Evolutionary conservation across 2,113 vertebrate species (phyloP).

Genomic region (Poecilia latipinna): DNA sequence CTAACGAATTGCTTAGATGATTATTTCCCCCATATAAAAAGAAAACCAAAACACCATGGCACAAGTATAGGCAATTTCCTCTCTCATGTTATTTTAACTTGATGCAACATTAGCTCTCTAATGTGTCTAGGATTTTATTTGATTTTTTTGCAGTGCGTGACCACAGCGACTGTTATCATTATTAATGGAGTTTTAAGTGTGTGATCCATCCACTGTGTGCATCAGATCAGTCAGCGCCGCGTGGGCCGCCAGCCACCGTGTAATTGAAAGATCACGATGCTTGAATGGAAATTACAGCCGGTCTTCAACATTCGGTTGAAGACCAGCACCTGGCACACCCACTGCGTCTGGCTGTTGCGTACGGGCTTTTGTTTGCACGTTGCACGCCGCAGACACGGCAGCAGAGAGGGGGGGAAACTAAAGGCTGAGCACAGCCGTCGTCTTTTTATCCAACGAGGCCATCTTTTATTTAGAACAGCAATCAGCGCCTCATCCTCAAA

Average conservation of each 20-base stretch:
- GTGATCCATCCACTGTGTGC: slow-evolving; percentile 22
- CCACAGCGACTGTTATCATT: slow-evolving; percentile 36
- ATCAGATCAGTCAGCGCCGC: slow-evolving; percentile 29
- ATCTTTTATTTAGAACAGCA: slow-evolving; percentile 1
- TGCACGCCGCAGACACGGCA: slow-evolving; percentile 13
- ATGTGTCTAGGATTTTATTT: slow-evolving; percentile 26
- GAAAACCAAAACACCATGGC: slow-evolving; percentile 19
- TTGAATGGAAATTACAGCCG: slow-evolving; percentile 13
- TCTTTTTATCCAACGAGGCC: background rate
- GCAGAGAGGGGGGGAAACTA: slow-evolving; percentile 13
- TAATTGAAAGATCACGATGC: slow-evolving; percentile 33
- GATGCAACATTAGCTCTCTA: slow-evolving; percentile 49
- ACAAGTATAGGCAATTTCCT: slow-evolving; percentile 8
- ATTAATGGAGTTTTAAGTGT: slow-evolving; percentile 49
- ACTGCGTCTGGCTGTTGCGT: background rate
- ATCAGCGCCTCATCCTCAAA: slow-evolving; percentile 11
- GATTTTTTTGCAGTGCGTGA: slow-evolving; percentile 22
- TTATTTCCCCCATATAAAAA: background rate
- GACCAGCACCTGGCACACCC: background rate
- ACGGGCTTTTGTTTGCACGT: slow-evolving; percentile 15
- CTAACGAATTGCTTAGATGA: slow-evolving; percentile 17
- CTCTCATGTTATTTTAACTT: slow-evolving; percentile 45
- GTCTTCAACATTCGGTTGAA: background rate
- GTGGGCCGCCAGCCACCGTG: slow-evolving; percentile 3
- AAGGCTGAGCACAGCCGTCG: slow-evolving; percentile 1